Percentiles rank a stretch among this genome's conserved stretches.
phyloP scores from a whole-genome alignment of 23 tunicate genomes.

The Aplidium turbinatum region DNA sequence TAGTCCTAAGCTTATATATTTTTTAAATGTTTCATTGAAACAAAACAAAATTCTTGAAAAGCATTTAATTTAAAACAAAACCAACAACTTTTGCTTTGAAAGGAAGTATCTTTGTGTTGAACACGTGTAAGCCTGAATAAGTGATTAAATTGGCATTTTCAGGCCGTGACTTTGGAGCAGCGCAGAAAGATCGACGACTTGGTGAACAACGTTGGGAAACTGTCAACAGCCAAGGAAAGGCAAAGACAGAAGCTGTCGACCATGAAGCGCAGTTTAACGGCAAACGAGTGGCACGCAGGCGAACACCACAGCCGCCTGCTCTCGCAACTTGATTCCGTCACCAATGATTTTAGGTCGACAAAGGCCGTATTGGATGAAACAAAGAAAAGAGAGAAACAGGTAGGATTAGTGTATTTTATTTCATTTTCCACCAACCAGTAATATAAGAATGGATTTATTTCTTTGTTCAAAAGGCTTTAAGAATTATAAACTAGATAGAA shows the following conservation, averaged over 20 bases:
- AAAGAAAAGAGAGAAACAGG: conserved; percentile 84
- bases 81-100: background rate
- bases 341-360: conserved; percentile 70
- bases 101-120: background rate
- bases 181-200: conserved; percentile 72
- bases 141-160: background rate
- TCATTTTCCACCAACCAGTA: too few relatives aligned
- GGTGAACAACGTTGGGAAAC: conserved; percentile 53
- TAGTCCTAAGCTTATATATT: too few relatives aligned
- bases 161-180: conserved; percentile 84
- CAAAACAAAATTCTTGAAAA: too few relatives aligned
- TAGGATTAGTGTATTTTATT: background rate
- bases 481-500: too few relatives aligned
- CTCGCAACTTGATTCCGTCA: conserved; percentile 67
- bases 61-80: background rate
- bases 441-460: too few relatives aligned
- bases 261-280: conserved; percentile 53
- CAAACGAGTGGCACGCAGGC: conserved; percentile 45
- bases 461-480: too few relatives aligned
- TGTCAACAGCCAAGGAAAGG: conserved; percentile 68
- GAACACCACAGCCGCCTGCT: conserved; percentile 28
- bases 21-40: too few relatives aligned
- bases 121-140: background rate
- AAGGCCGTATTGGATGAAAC: conserved; percentile 80
- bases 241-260: conserved; percentile 60